Evolutionary conservation across 1,140 invertebrate species (phyloP).

Genomic region (Asobara japonica): DNA sequence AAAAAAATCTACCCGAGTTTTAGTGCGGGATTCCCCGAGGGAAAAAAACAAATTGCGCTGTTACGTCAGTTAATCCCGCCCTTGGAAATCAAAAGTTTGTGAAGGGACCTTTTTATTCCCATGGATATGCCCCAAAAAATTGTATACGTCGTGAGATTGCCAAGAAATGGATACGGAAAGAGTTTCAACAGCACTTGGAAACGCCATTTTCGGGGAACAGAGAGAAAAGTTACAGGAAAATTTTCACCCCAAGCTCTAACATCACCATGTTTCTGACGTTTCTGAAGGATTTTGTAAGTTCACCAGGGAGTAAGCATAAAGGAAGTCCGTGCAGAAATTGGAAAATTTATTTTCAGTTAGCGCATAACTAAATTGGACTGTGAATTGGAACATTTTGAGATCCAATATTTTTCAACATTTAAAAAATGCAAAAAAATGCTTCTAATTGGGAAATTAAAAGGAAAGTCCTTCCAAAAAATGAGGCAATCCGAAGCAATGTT

Average conservation of each 20-base stretch:
- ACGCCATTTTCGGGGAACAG: background rate
- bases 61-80: constrained; percentile 36
- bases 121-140: too few species aligned
- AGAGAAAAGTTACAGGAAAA: too few species aligned
- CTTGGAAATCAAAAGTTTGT: constrained; percentile 14
- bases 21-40: constrained; percentile 20
- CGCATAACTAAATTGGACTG: background rate
- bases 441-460: background rate
- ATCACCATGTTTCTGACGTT: too few species aligned
- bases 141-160: background rate
- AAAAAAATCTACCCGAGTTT: background rate
- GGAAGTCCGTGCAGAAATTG: too few species aligned
- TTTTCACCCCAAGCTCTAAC: too few species aligned
- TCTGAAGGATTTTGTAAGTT: background rate
- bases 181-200: background rate
- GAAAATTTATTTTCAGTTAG: background rate
- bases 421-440: background rate
- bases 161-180: background rate
- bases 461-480: too few species aligned
- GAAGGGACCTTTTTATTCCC: background rate
- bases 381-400: background rate
- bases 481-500: too few species aligned
- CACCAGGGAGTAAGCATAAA: background rate
- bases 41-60: constrained; percentile 38
- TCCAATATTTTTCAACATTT: too few species aligned